phyloP scores from a whole-genome alignment of 2,797 vertebrate species.

The Clarias platycephalus region DNA sequence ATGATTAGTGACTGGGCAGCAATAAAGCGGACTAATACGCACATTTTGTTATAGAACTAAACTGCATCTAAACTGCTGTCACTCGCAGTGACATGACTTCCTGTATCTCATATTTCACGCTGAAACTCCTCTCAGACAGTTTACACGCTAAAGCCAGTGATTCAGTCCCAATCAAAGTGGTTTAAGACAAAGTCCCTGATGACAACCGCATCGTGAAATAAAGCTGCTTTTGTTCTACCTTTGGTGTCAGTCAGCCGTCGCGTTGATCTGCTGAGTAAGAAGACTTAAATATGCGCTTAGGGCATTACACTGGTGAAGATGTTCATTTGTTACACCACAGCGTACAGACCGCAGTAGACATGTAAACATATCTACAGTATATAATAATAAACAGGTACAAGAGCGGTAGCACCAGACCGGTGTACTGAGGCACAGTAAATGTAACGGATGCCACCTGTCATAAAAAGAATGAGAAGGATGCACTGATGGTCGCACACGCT shows the following conservation, averaged over 20 bases:
- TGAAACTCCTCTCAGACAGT: constrained; percentile 3
- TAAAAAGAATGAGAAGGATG: no score
- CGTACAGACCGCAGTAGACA: no score
- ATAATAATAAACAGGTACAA: no score
- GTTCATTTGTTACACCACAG: not conserved
- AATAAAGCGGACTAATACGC: not conserved
- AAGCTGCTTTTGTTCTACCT: not conserved
- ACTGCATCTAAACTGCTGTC: not conserved
- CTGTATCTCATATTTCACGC: not conserved
- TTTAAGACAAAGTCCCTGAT: constrained; percentile 20
- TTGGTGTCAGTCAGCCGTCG: not conserved
- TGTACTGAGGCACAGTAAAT: no score
- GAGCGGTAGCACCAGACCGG: no score
- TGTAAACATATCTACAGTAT: no score
- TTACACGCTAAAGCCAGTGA: not conserved
- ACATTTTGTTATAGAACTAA: not conserved
- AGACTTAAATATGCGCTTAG: not conserved
- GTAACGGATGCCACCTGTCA: no score
- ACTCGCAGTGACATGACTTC: not conserved
- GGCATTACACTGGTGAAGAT: not conserved
- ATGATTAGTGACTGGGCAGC: not conserved
- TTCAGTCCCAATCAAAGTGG: constrained; percentile 16
- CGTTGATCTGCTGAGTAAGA: not conserved
- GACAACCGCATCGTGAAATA: not conserved
- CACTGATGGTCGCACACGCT: no score